A percentile compares a stretch with the other conserved stretches of the same genome.
Evolutionary conservation across 92 coral and sea anemone species (phyloP).

Genomic region (Pocillopora meandrina): DNA sequence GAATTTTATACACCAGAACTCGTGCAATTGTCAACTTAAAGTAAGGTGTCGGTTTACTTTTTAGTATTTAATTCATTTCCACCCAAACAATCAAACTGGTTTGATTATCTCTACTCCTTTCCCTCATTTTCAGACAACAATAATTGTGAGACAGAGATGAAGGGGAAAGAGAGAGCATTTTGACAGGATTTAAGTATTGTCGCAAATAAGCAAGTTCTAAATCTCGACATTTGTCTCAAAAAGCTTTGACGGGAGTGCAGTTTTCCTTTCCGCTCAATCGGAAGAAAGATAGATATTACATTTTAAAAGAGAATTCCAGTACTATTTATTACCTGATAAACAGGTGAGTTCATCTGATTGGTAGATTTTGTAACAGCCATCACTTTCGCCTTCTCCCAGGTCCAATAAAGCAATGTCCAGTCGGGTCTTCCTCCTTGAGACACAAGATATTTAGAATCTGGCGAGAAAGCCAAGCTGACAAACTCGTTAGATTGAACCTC

Average conservation of each 20-base stretch:
- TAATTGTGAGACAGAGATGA: too few species aligned
- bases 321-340: slow-evolving; percentile 81
- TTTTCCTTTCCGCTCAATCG: neutral
- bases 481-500: slow-evolving; percentile 92
- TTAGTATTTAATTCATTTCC: too few species aligned
- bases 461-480: slow-evolving; percentile 98
- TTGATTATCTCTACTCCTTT: too few species aligned
- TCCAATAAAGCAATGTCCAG: slow-evolving; percentile 98
- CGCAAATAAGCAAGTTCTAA: too few species aligned
- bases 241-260: neutral
- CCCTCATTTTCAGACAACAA: too few species aligned
- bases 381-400: slow-evolving; percentile 99
- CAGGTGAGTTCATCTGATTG: slow-evolving; percentile 88
- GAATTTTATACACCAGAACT: too few species aligned
- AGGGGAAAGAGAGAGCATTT: too few species aligned
- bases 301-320: neutral
- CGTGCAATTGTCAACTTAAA: too few species aligned
- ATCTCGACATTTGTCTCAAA: too few species aligned
- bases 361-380: slow-evolving; percentile 98
- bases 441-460: slow-evolving; percentile 97
- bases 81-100: too few species aligned
- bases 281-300: neutral
- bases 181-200: too few species aligned
- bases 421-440: slow-evolving; percentile 98
- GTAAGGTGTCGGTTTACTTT: too few species aligned